Base-by-base conservation (phyloP, 2,888 invertebrate species). In the Mesorhabditis belari region DNA sequence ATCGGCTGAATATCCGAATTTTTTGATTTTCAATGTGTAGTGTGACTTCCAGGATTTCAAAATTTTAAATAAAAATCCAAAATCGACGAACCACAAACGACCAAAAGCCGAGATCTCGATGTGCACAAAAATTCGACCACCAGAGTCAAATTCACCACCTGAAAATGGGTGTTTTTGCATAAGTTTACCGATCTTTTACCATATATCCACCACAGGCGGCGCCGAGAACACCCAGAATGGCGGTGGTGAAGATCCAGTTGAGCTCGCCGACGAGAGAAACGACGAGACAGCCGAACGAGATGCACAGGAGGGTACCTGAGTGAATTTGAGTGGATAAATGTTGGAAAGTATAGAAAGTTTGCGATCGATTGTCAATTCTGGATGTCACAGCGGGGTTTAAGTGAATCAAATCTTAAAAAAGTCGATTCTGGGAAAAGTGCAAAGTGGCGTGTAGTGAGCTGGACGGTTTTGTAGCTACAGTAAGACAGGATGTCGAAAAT, bases 201-300 rank as follows among this genome's bases (percentile, higher is more conserved):
- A 76, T 77, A 57, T 74, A 76, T 9, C 69, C 75, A 19, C 76
- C 75, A 53, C 65, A 68, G 21, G 69, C 60, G 4, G 55, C 57
- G 19, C 76, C 76, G 25, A 69, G 49, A 3, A 61, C 12, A 29
- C 65, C 57, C 52, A 65, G 64, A 27, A 75, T n/a, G 9, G 57
- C 29, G 6, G 64, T 29, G 19, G 70, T 53, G n/a, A 61, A 24
- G 9, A 6, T 9, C 58, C 58, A 56, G 44, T 35, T 35, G 44
- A 35, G 44, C 12, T n/a, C 44, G 44, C 44, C 44, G 44, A 35
- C n/a, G 12, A 35, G 44, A 35, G 12, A 17, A n/a, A 35, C 44
- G n/a, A n/a, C 44, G 12, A 35, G 44, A 35, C 44, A 35, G n/a
- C 44, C 44, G 12, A 35, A n/a, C 12, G 44, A 35, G 44, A 35